phyloP scores from a whole-genome alignment of 2,797 vertebrate genomes.

The Enteromius trimaculatus region DNA sequence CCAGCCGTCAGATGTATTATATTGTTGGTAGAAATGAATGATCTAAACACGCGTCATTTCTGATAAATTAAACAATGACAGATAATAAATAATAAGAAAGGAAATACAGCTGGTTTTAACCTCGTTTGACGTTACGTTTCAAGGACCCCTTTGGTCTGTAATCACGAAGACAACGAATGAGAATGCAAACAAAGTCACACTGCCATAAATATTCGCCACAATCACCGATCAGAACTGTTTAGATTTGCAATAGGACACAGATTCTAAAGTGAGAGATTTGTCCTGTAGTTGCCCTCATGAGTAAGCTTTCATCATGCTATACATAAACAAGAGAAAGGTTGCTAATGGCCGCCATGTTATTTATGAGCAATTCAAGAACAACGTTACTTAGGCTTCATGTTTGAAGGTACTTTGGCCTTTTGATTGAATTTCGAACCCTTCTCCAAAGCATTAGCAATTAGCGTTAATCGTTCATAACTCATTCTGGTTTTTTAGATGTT shows the following conservation, averaged over 20 bases:
- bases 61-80: constrained; percentile 66
- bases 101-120: constrained; percentile 66
- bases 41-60: constrained; percentile 69
- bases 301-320: constrained; percentile 31
- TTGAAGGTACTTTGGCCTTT: not conserved
- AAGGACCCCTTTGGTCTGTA: constrained; percentile 64
- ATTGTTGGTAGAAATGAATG: constrained; percentile 56
- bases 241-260: constrained; percentile 68
- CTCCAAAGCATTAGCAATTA: not conserved
- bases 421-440: not conserved
- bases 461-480: not conserved
- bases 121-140: constrained; percentile 46
- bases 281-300: constrained; percentile 47
- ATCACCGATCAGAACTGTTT: constrained; percentile 74
- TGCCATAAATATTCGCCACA: constrained; percentile 58
- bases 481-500: not conserved
- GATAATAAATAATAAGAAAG: constrained; percentile 63
- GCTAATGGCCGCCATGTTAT: not conserved
- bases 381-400: not conserved
- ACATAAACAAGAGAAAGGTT: constrained; percentile 26
- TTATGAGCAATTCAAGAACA: not conserved
- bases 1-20: constrained; percentile 58
- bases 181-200: constrained; percentile 68
- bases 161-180: constrained; percentile 69
- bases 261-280: constrained; percentile 55